Base-by-base conservation (phyloP, 2,797 vertebrate species). In the Buceros bicornis region DNA sequence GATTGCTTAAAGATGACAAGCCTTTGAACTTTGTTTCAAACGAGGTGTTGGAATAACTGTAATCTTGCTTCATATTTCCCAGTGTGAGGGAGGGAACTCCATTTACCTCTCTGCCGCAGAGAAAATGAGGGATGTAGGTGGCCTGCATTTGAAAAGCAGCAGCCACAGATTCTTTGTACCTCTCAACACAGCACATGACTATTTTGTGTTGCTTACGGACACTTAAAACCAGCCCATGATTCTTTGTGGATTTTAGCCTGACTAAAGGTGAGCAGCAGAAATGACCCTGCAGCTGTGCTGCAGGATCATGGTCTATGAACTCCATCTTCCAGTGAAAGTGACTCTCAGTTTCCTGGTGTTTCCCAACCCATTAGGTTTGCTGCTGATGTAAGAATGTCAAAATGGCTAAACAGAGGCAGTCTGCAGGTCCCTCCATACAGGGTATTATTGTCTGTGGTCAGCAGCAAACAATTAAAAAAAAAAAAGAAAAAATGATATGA, bases 11-110 rank as follows among this genome's bases (percentile, higher is more conserved):
- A 92, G 94, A 83, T 37, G 93, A 78, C 97, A 95, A 95, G 94
- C 74, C 90, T 97, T 93, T 97, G 97, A 98, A 97, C 96, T 96
- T 95, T 48, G 76, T 96, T 96, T 96, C 94, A 96, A 96, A 94
- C 64, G 85, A 94, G 92, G 51, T 50, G 85, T 82, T 96, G 94
- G 96, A 95, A 97, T 97, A 97, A 97, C 95, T 87, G 54, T 92
- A 93, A 93, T 93, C 77, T 84, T 90, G 80, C 84, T 94, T 95
- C 84, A 10, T 74, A 45, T 84, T 94, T 96, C 66, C 87, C 53
- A 1, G 5, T 69, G 77, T 67, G 65, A 81, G 53, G 67, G 62
- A 78, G 67, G 87, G 57, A 96, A 61, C 57, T 94, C 48, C 65
- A 71, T 95, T 93, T 92, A 53, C 72, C 65, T 77, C 72, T 73